A percentile compares a stretch with the other conserved stretches of the same genome.
Conservation (phyloP, 2,888 invertebrate species). For the Macrosiphum euphorbiae region DNA sequence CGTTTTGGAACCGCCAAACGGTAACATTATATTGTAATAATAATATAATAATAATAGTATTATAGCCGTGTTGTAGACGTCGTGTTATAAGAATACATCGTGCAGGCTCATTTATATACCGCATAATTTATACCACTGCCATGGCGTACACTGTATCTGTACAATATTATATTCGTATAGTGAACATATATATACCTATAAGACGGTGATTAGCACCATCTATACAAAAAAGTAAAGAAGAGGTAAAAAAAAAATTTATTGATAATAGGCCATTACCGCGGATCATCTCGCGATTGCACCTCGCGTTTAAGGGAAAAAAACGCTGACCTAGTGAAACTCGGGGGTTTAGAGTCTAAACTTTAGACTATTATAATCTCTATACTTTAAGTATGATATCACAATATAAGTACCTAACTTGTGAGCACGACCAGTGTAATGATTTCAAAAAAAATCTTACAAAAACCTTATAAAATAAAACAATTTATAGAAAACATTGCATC, state of each 20-base stretch:
- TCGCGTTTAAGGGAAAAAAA: background rate
- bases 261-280: background rate
- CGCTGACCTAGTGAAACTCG: background rate
- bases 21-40: constrained; percentile 7
- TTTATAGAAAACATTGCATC: background rate
- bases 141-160: background rate
- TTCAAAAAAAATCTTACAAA: background rate
- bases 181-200: background rate
- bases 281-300: background rate
- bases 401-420: background rate
- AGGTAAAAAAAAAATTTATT: background rate
- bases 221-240: background rate
- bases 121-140: background rate
- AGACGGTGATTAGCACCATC: background rate
- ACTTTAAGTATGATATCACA: background rate
- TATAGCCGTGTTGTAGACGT: background rate
- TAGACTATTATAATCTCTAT: background rate
- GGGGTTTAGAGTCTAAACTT: no score
- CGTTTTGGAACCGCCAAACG: background rate
- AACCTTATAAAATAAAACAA: background rate
- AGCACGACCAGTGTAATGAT: background rate
- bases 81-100: constrained; percentile 12
- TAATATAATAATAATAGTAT: background rate
- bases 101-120: background rate
- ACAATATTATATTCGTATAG: background rate